These are phyloP conservation scores for Porites cylindrica DNA, from an alignment of 92 coral and sea anemone species.

Conservation along the genomic window DNA sequence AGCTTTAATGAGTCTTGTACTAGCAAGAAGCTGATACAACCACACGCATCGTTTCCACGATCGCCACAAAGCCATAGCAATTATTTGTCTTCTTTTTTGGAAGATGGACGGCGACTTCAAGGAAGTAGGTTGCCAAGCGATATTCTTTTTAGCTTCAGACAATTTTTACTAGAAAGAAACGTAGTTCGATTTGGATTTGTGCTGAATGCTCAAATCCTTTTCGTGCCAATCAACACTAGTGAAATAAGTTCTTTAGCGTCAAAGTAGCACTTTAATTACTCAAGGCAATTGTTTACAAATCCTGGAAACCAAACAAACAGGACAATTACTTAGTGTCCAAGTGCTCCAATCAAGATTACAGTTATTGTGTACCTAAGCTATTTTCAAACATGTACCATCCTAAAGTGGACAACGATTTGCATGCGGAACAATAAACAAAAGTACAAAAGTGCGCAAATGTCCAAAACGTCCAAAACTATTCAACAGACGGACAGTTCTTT, in stretches of 20 bases:
- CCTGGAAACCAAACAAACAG: conserved; percentile 35
- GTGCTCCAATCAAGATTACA: conserved; percentile 10
- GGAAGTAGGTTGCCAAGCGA: too few species aligned
- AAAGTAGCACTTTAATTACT: conserved; percentile 21
- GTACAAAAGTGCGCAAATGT: not conserved
- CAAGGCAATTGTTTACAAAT: conserved; percentile 18
- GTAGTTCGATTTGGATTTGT: not conserved
- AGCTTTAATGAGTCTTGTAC: too few species aligned
- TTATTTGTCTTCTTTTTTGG: too few species aligned
- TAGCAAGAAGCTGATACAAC: too few species aligned
- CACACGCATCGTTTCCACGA: too few species aligned
- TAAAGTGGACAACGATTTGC: conserved; percentile 20
- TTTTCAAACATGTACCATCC: conserved; percentile 18
- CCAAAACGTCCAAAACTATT: not conserved
- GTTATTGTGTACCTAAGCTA: conserved; percentile 22
- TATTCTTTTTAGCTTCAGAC: too few species aligned
- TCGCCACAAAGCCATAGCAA: too few species aligned
- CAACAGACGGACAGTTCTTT: not conserved
- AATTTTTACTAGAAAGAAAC: not conserved
- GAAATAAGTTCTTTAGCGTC: conserved; percentile 12
- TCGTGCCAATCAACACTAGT: not conserved
- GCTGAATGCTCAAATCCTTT: not conserved
- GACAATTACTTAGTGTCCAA: conserved; percentile 13
- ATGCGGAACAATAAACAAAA: conserved; percentile 19
- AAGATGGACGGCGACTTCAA: too few species aligned